Base-by-base conservation (phyloP, 2,113 vertebrate species). In the Pseudois nayaur region DNA sequence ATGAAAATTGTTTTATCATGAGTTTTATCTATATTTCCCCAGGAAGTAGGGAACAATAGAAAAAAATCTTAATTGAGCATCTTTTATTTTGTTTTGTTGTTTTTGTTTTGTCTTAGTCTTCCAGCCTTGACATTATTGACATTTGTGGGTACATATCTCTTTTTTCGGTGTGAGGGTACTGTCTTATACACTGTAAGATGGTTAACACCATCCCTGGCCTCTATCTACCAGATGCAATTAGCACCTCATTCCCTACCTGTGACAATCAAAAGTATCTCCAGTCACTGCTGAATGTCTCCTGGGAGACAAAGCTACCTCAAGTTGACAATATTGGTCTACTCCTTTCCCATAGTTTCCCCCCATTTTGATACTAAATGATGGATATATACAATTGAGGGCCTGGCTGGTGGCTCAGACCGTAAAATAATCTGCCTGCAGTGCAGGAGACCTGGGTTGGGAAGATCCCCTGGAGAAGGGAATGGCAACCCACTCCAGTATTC, bases 21-120 rank as follows among this genome's bases (percentile, higher is more conserved):
- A 8, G 93, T 94, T 98, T 83, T 93, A 83, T 84, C 82, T 85
- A 92, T 86, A 92, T 95, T 88, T 52, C 84, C 94, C 36, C 64
- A 91, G 45, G 57, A 82, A 94, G 50, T 48, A 96, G 54, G 78
- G 59, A 3, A 91, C 8, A 85, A 78, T 36, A 89, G 55, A 50
- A 79, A 97, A 83, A 91, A 90, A 67, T 90, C 92, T 84, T 79
- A 17, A 4, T 84, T 92, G n/a, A 84, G 81, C 71, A 79, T 55
- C 15, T 11, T 4, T 21, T 71, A 67, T 88, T 57, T 64, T 23
- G 19, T 64, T 64, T 79, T 85, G 5, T 74, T 50, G 14, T 23
- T 93, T 87, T 76, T 93, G 17, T 84, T 45, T 84, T 43, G 12
- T 27, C 95, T 89, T 50, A 48, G 76, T 59, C 43, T 85, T 83